Base-by-base conservation (phyloP, 2,888 invertebrate genomes). In the Drosophila leonis region DNA sequence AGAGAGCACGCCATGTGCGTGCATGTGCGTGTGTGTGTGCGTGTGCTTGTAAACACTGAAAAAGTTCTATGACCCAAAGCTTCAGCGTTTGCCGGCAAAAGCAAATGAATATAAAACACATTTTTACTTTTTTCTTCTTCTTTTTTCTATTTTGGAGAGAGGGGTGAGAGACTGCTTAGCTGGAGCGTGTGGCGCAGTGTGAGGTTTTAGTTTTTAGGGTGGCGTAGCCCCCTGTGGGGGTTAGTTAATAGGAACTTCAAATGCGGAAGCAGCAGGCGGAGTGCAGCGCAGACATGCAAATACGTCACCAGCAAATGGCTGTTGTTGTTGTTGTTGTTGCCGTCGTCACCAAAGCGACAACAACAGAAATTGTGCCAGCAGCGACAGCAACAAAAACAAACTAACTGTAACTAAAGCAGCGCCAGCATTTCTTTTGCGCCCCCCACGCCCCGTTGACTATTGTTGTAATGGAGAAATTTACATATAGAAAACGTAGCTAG, bases 31-130 rank as follows among this genome's bases (percentile, higher is more conserved):
- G 37, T 64, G 42, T 46, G 72, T 62, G 56, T 68, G 68, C 49
- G 76, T 49, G 67, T 56, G 82, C 66, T 72, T 80, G 87, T 83
- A 84, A 83, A 81, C 75, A 81, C 46, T 70, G 67, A 73, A 80
- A 82, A 90, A 90, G 90, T 90, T 90, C 90, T 90, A 90, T 91
- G 90, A 90, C 90, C 90, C 66, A 91, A 89, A 89, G 84, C 82
- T 88, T 62, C n/a, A 49, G 59, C 78, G 41, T 48, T 63, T 77
- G 79, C 80, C 79, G 78, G 57, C 75, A 75, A 49, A 75, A 52
- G 61, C 78, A 78, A 76, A 63, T 63, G 66, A 78, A 79, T 71
- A 78, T 54, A 70, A 69, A 65, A 64, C 20, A 62, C 31, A 64
- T 63, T 64, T 44, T 65, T 44, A 18, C n/a, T 64, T 7, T 31